Evolutionary conservation across 2,113 vertebrate species (phyloP), one percentile per base, ranked within the genome.

Genomic region (Laticauda colubrina): DNA sequence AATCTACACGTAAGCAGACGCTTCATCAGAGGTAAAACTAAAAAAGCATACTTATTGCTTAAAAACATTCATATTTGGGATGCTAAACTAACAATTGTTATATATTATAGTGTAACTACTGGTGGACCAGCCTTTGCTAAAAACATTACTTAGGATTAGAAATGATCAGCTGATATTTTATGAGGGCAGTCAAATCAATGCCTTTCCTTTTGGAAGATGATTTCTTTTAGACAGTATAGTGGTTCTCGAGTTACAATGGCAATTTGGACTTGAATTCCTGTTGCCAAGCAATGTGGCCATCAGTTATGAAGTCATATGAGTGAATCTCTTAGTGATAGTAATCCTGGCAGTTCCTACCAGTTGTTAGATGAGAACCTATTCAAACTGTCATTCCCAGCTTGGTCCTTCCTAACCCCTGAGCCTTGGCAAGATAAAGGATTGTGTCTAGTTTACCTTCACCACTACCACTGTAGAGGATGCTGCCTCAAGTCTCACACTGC

Each of bases 21-120:
- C 97, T 99, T 89, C 97, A 94, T 3, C 97, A 99, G 96, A 99
- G 98, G 99, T 99, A 94, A 45, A 92, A 9, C 90, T 95, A 87
- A 43, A 53, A 95, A 75, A n/a, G 23, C 23, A 69, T 54, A 34
- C 24, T 29, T 75, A 24, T 45, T 92, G 29, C 14, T 75, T 69
- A 88, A 51, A 87, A 90, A 90, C 53, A n/a, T 69, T 57, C n/a
- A 39, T 92, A 23, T 51, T 21, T 24, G 45, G 57, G 51, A 86
- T n/a, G 24, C 12, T 21, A 24, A 90, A 64, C 45, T 51, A 24
- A 45, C 21, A 4, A 57, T 34, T 23, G 43, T 23, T 57, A n/a
- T 54, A 45, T 6, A 64, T 55, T 7, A 7, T 85, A 39, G 10
- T 26, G 29, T 3, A 86, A 26, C 14, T 57, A 23, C 7, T 45